Base-by-base conservation (phyloP, 2,113 vertebrate species). In the Vanacampus margaritifer region DNA sequence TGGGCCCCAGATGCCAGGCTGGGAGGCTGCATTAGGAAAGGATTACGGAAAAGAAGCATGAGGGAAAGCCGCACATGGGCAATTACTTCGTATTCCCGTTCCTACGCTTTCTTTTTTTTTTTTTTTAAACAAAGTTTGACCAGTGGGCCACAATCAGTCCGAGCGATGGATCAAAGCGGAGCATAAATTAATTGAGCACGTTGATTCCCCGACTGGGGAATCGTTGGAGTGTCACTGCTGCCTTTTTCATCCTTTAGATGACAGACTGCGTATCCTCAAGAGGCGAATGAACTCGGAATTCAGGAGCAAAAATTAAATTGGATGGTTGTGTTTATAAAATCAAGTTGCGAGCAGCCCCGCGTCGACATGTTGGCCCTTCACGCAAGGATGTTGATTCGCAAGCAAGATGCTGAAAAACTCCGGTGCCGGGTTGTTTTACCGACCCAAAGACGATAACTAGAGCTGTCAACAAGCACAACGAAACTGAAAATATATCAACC, bases 81-180 rank as follows among this genome's bases (percentile, higher is more conserved):
- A 87, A 90, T 90, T 85, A 88, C 75, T 51, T 81, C 62, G 81
- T 80, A 76, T 89, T 91, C 85, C 84, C 85, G 81, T 89, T 89
- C 89, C 89, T 84, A 76, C 60, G 66, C 66, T 9, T 16, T 17
- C 6, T 80, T 39, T 68, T 80, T 85, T 80, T 81, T 81, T 71
- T 54, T 73, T 78, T 84, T 79, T 79, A 76, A 86, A 87, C 82
- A 81, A 89, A 86, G 86, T 88, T 82, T 86, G 86, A 88, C 86
- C 86, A 84, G 71, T 35, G 79, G 37, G n/a, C 37, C 5, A n/a
- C n/a, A 62, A 62, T 62, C 59, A 58, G 67, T 81, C 65, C 71
- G 51, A 32, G 63, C 67, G 73, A 84, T 80, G 82, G 72, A 87
- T 84, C 78, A 88, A 89, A 84, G 75, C 57, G 45, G 60, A 74